phyloP scores from a whole-genome alignment of 2,797 vertebrate species.

The Pagetopsis macropterus region DNA sequence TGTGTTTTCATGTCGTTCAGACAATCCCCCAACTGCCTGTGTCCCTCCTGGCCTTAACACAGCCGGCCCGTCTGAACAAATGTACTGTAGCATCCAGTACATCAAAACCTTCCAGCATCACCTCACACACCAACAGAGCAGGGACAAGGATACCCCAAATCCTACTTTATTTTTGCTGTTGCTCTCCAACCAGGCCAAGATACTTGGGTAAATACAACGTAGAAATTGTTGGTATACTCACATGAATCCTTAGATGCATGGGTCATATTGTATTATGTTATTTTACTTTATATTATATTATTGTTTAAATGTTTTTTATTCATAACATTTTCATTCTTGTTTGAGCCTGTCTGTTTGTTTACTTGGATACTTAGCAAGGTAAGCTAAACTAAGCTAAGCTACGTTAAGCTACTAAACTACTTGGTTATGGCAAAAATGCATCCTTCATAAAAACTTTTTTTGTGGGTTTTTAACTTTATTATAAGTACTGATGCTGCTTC shows the following conservation, averaged over 20 bases:
- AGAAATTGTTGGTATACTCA: background rate
- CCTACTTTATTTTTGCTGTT: background rate
- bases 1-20: constrained; percentile 45
- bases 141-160: constrained; percentile 37
- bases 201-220: background rate
- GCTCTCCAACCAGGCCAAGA: background rate
- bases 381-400: background rate
- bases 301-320: background rate
- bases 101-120: constrained; percentile 31
- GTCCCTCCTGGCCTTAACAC: constrained; percentile 53
- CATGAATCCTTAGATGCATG: background rate
- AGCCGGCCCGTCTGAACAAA: constrained; percentile 37
- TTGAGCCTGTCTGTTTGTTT: background rate
- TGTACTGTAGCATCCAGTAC: constrained; percentile 34
- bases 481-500: background rate
- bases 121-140: constrained; percentile 40
- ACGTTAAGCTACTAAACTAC: background rate
- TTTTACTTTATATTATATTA: too few relatives aligned
- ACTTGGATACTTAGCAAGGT: background rate
- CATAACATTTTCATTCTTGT: background rate
- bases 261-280: background rate
- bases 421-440: background rate
- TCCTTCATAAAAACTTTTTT: background rate
- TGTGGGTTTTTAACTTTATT: background rate
- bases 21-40: constrained; percentile 29